Percentiles rank a stretch among this genome's conserved stretches.
Conservation (phyloP, 2,888 invertebrate genomes). For the Hemaris fuciformis region DNA sequence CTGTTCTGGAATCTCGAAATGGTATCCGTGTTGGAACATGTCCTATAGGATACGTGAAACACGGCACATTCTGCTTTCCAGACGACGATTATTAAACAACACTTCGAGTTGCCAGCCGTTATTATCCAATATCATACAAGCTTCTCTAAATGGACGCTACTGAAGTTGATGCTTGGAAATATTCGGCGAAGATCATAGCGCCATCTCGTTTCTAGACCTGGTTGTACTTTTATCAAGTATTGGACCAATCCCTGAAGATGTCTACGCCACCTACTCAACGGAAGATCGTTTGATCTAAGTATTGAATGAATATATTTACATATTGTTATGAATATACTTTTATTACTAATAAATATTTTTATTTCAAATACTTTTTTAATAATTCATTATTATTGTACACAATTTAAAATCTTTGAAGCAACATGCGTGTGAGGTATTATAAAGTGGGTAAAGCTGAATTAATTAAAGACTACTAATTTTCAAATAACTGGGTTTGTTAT, state of each 20-base stretch:
- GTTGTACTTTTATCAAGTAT: too few relatives aligned
- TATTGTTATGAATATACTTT: background rate
- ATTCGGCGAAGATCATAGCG: too few relatives aligned
- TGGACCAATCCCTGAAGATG: too few relatives aligned
- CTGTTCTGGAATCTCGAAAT: constrained; percentile 26
- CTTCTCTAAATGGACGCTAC: too few relatives aligned
- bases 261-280: too few relatives aligned
- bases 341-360: background rate
- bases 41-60: constrained; percentile 32
- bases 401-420: too few relatives aligned
- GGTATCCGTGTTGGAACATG: constrained; percentile 31
- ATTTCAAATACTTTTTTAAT: background rate
- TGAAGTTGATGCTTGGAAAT: too few relatives aligned
- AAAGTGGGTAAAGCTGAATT: too few relatives aligned
- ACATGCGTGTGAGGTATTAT: too few relatives aligned
- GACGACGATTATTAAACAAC: constrained; percentile 31
- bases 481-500: too few relatives aligned
- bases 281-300: too few relatives aligned
- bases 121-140: background rate
- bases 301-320: background rate
- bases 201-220: too few relatives aligned
- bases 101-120: background rate
- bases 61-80: constrained; percentile 40
- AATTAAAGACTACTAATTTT: background rate
- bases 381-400: background rate